Conservation (phyloP, 2,888 invertebrate genomes). For the Caenorhabditis auriculariae region DNA sequence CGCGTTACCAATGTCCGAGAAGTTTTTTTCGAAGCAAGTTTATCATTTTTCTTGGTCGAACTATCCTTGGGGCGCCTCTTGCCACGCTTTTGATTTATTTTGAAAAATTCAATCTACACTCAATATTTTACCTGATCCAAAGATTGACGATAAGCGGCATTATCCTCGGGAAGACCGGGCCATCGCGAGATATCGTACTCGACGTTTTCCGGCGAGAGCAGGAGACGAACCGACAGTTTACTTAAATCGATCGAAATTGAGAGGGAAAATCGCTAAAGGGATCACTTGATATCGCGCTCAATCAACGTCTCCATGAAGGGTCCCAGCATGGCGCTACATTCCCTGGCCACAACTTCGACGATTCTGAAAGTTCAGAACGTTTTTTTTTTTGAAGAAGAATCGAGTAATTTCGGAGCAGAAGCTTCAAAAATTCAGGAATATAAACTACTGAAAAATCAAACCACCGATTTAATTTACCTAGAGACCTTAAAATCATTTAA, state of each 20-base stretch:
- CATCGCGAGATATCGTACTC: slow-evolving; percentile 49
- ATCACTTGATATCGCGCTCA: slow-evolving; percentile 32
- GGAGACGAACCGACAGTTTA: slow-evolving; percentile 36
- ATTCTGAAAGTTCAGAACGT: slow-evolving; percentile 20
- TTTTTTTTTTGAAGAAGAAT: no score
- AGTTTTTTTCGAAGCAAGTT: no score
- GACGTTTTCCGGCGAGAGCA: slow-evolving; percentile 33
- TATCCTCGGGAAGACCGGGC: slow-evolving; percentile 50
- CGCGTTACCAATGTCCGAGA: no score
- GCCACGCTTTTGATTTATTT: no score
- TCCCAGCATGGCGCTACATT: slow-evolving; percentile 41
- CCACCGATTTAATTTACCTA: no score
- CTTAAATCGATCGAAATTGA: slow-evolving; percentile 8
- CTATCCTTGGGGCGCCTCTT: no score
- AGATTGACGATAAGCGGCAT: slow-evolving; percentile 38
- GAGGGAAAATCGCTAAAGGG: neutral
- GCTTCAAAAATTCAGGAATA: no score
- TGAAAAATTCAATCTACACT: neutral
- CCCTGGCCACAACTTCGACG: slow-evolving; percentile 45
- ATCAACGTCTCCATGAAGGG: slow-evolving; percentile 42
- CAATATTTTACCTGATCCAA: slow-evolving; percentile 48
- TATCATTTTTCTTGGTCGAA: no score
- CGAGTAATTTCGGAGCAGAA: no score
- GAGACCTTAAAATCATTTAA: no score
- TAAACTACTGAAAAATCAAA: no score